Evolutionary conservation across 1,140 invertebrate genomes (phyloP).

Genomic region (Brachionus paranguensis): DNA sequence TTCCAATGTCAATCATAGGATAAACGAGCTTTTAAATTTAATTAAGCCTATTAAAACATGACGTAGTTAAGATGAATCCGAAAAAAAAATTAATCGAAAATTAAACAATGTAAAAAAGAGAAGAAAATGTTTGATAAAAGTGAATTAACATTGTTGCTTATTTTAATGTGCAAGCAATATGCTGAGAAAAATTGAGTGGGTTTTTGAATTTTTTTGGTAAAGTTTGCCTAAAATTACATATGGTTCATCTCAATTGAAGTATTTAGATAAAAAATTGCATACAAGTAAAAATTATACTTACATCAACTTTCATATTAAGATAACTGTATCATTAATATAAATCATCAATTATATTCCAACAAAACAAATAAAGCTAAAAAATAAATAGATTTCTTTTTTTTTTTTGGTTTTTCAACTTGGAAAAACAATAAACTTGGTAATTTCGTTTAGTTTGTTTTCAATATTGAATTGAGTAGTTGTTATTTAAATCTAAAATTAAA

Average conservation of each 20-base stretch:
- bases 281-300: neutral
- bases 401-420: neutral
- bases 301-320: slow-evolving; percentile 9
- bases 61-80: too few species aligned
- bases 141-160: too few species aligned
- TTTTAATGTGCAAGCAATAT: too few species aligned
- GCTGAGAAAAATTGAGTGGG: too few species aligned
- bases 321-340: slow-evolving; percentile 17
- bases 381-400: neutral
- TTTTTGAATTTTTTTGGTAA: neutral
- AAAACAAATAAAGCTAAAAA: neutral
- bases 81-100: too few species aligned
- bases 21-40: too few species aligned
- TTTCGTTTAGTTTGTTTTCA: neutral
- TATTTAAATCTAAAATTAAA: neutral
- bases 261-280: neutral
- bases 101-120: too few species aligned
- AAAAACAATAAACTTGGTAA: neutral
- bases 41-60: too few species aligned
- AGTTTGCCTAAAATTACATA: neutral
- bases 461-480: neutral
- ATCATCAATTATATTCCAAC: slow-evolving; percentile 19
- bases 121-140: neutral
- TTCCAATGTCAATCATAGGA: too few species aligned
- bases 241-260: neutral